Evolutionary conservation across 1,140 invertebrate genomes (phyloP).

Genomic region (Probaryconus sp.): DNA sequence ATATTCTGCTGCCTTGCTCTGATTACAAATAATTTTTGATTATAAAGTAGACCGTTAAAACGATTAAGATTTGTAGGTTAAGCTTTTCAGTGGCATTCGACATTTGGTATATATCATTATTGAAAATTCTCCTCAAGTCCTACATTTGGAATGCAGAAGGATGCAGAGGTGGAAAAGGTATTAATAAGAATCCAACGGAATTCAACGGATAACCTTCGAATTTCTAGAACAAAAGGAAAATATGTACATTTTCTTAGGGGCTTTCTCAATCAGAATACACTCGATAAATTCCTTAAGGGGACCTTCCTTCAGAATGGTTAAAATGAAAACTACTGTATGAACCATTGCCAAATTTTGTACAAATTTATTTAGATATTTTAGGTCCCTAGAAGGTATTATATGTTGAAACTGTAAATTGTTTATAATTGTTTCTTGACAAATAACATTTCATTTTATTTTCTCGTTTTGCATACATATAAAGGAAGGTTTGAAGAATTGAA

Average conservation of each 20-base stretch:
- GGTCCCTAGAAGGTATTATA: too few relatives aligned
- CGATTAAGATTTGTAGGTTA: slow-evolving; percentile 60
- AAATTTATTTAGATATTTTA: too few relatives aligned
- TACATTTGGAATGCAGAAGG: slow-evolving; percentile 58
- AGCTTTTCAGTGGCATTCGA: slow-evolving; percentile 57
- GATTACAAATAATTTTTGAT: slow-evolving; percentile 55
- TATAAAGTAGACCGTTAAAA: slow-evolving; percentile 45
- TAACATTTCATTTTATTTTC: too few relatives aligned
- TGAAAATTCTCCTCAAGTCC: slow-evolving; percentile 59
- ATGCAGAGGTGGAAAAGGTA: slow-evolving; percentile 48
- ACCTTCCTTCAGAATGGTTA: too few relatives aligned
- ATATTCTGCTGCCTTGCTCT: slow-evolving; percentile 38
- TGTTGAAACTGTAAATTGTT: too few relatives aligned
- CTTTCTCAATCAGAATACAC: slow-evolving; percentile 10
- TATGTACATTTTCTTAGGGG: slow-evolving; percentile 52
- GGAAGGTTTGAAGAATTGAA: too few relatives aligned
- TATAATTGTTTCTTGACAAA: too few relatives aligned
- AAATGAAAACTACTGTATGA: too few relatives aligned
- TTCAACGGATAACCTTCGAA: slow-evolving; percentile 56
- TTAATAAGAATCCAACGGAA: slow-evolving; percentile 58
- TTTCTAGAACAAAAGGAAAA: slow-evolving; percentile 56
- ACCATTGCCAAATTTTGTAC: too few relatives aligned
- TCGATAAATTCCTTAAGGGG: slow-evolving; percentile 3
- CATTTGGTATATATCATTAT: slow-evolving; percentile 63
- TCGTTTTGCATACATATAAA: too few relatives aligned